Conservation (phyloP, 2,797 vertebrate genomes). For the Trachurus trachurus region DNA sequence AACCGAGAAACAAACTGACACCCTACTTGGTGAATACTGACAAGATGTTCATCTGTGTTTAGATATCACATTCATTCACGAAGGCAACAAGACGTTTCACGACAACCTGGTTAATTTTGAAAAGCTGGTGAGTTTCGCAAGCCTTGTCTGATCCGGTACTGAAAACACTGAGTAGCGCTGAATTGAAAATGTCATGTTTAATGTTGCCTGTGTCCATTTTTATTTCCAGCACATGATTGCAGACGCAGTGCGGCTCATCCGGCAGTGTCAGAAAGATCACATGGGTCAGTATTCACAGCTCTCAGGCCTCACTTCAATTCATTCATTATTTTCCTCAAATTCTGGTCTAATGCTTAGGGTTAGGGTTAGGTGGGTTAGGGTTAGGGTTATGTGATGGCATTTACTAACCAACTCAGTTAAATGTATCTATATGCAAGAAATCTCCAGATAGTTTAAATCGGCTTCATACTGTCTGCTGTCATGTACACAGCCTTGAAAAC, state of each 20-base stretch:
- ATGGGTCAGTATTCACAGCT: constrained; percentile 85
- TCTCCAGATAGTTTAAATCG: not conserved
- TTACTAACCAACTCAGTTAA: not conserved
- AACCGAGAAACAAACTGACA: not conserved
- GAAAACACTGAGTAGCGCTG: not conserved
- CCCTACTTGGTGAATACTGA: constrained; percentile 3
- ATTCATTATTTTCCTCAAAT: not conserved
- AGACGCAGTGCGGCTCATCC: constrained; percentile 92
- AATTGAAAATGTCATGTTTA: constrained; percentile 33
- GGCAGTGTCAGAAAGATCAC: constrained; percentile 93
- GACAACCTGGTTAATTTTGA: constrained; percentile 98
- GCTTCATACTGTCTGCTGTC: not conserved
- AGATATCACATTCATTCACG: constrained; percentile 98
- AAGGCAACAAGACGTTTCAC: constrained; percentile 98
- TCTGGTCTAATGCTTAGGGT: not conserved
- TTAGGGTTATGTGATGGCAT: not conserved
- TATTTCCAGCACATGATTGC: constrained; percentile 95
- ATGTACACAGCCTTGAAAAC: not conserved
- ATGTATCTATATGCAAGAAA: not conserved
- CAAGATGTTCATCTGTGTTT: constrained; percentile 1
- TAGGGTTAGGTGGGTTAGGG: too few species aligned
- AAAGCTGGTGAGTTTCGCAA: constrained; percentile 92
- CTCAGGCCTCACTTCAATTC: not conserved
- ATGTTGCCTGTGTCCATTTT: constrained; percentile 9
- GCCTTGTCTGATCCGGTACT: not conserved